A percentile compares a stretch with the other conserved stretches of the same genome.
Evolutionary conservation across 2,888 invertebrate genomes (phyloP).

Genomic region (Eudemis profundana): DNA sequence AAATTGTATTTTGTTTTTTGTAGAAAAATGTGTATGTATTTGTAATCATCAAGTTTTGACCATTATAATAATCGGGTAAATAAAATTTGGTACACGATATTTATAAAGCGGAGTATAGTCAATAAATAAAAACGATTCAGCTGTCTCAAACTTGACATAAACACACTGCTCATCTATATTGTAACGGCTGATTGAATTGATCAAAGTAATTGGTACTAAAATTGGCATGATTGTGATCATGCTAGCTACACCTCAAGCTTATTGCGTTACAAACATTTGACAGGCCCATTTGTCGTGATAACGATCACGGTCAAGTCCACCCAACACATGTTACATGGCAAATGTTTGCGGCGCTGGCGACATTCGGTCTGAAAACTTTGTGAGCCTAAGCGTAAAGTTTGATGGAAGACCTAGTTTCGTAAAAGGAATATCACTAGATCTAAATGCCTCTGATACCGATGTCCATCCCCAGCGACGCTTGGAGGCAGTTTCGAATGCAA

Average conservation of each 20-base stretch:
- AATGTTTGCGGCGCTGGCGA: neutral
- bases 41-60: too few relatives aligned
- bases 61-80: too few relatives aligned
- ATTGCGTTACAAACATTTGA: neutral
- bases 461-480: constrained; percentile 61
- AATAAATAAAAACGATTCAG: too few relatives aligned
- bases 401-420: constrained; percentile 26
- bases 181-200: too few relatives aligned
- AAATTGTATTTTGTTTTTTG: too few relatives aligned
- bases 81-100: too few relatives aligned
- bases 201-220: neutral
- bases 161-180: too few relatives aligned
- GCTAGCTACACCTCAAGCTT: neutral
- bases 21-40: too few relatives aligned
- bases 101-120: too few relatives aligned
- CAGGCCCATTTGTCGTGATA: neutral
- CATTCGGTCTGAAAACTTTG: constrained; percentile 11
- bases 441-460: constrained; percentile 58
- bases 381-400: constrained; percentile 10
- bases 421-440: constrained; percentile 53
- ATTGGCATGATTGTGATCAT: neutral
- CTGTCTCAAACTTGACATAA: too few relatives aligned
- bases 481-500: constrained; percentile 79
- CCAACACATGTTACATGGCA: neutral
- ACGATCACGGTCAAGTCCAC: neutral